Base-by-base conservation (phyloP, 2,797 vertebrate species). In the Atherinosoma microstoma region DNA sequence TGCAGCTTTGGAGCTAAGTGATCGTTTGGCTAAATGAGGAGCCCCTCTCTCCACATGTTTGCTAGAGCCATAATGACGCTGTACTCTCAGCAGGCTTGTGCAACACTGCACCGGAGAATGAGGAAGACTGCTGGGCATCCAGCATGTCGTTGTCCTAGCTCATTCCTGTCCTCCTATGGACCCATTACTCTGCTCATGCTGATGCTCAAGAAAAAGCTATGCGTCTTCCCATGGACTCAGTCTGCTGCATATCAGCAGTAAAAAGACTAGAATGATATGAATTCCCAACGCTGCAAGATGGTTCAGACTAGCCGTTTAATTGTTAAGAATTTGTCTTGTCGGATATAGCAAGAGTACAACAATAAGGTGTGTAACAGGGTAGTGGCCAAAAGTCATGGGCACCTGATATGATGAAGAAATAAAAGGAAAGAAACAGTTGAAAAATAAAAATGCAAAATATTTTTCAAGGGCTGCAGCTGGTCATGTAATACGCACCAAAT, bases 1-100 rank as follows among this genome's bases (percentile, higher is more conserved):
- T 93, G 93, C 94, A 94, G 94, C 93, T 95, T 93, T 92, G 95
- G 95, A 96, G 95, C 96, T 96, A 97, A 97, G 96, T 96, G 96
- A 97, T 97, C 96, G 96, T 97, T 97, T 95, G 94, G 95, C 96
- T 96, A 97, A 97, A 97, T 95, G 96, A 97, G 96, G 96, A 96
- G 95, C 87, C 90, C 84, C 89, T 84, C 95, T 96, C 96, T 95
- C 95, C 95, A 92, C 94, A 93, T 95, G 96, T 96, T 97, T 95
- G 94, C 93, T 93, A 95, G 95, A 93, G 94, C 93, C 90, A 93
- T 96, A 97, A 96, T 96, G 95, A 94, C 93, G 64, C 95, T 92
- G 95, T 94, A 91, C 94, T 96, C 96, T 96, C 97, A 96, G 96
- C 96, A 96, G 96, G 95, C 94, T 95, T 93, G 94, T 93, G 94